phyloP scores from a whole-genome alignment of 2,113 vertebrate species.

The Hyaena hyaena region DNA sequence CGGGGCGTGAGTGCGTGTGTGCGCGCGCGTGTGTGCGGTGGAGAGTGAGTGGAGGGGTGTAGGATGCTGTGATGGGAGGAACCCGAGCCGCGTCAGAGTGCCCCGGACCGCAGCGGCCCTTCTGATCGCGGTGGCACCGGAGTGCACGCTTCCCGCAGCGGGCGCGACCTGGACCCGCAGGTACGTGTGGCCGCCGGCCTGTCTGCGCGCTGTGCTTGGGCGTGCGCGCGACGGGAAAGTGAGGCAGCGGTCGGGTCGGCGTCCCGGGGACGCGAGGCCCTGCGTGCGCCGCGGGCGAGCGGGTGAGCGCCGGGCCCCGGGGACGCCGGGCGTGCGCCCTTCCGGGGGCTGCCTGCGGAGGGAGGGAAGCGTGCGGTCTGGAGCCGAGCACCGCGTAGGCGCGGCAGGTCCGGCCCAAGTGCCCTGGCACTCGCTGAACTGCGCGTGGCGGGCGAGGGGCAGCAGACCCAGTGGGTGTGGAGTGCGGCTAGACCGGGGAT shows the following conservation, averaged over 20 bases:
- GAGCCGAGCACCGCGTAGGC: background rate
- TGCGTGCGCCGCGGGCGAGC: background rate
- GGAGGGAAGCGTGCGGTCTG: background rate
- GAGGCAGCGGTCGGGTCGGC: background rate
- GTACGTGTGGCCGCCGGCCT: constrained; percentile 53
- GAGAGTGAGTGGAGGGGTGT: background rate
- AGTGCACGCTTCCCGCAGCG: background rate
- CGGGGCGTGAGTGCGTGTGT: background rate
- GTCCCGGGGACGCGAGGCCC: background rate
- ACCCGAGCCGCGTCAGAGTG: background rate
- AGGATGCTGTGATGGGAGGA: constrained; percentile 64
- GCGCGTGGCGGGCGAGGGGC: background rate
- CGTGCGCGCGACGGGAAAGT: background rate
- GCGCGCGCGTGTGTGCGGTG: background rate
- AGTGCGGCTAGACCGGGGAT: background rate
- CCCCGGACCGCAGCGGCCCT: background rate
- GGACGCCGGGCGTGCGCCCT: too few relatives aligned
- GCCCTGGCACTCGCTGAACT: background rate
- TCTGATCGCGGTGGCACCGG: constrained; percentile 32
- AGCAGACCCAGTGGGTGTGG: background rate
- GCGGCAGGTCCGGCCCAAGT: background rate
- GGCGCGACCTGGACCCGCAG: constrained; percentile 27
- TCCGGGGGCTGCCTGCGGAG: background rate
- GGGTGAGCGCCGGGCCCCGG: background rate
- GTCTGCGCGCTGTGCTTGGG: background rate